A percentile compares a stretch with the other conserved stretches of the same genome.
Evolutionary conservation across 2,888 invertebrate species (phyloP).

Genomic region (Xestia sexstrigata): DNA sequence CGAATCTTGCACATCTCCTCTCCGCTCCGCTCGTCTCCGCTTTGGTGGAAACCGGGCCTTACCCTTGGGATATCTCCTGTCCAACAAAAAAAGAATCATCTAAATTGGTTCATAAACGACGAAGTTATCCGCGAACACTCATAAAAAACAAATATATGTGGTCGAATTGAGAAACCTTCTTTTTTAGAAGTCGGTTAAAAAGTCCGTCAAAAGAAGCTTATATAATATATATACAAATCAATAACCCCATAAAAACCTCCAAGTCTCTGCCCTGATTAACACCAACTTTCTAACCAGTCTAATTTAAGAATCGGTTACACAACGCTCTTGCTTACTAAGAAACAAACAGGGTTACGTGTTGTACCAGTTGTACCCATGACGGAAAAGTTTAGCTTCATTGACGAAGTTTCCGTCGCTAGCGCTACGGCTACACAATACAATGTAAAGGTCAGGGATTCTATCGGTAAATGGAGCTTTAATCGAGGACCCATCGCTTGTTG

Average conservation of each 20-base stretch:
- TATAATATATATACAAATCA: too few relatives aligned
- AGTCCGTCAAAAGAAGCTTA: neutral
- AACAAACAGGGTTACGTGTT: constrained; percentile 20
- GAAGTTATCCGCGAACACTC: too few relatives aligned
- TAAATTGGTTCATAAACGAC: too few relatives aligned
- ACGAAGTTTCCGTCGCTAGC: constrained; percentile 37
- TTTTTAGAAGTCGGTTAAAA: too few relatives aligned
- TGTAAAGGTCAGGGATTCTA: constrained; percentile 55
- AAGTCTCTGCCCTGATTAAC: neutral
- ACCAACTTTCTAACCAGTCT: constrained; percentile 30
- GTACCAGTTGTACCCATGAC: constrained; percentile 19
- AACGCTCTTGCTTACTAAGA: constrained; percentile 9
- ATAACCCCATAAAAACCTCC: neutral
- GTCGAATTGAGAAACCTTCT: too few relatives aligned
- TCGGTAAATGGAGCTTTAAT: constrained; percentile 38
- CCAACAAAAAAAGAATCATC: too few relatives aligned
- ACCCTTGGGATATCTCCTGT: too few relatives aligned
- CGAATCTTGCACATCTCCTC: too few relatives aligned
- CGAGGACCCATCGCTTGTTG: constrained; percentile 26
- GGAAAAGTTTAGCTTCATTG: constrained; percentile 39
- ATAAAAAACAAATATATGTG: too few relatives aligned
- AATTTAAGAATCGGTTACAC: constrained; percentile 25
- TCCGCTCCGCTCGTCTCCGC: too few relatives aligned
- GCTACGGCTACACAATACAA: constrained; percentile 19
- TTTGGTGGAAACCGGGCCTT: too few relatives aligned